phyloP scores from a whole-genome alignment of 1,140 invertebrate species.

The Bathynomus jamesi region DNA sequence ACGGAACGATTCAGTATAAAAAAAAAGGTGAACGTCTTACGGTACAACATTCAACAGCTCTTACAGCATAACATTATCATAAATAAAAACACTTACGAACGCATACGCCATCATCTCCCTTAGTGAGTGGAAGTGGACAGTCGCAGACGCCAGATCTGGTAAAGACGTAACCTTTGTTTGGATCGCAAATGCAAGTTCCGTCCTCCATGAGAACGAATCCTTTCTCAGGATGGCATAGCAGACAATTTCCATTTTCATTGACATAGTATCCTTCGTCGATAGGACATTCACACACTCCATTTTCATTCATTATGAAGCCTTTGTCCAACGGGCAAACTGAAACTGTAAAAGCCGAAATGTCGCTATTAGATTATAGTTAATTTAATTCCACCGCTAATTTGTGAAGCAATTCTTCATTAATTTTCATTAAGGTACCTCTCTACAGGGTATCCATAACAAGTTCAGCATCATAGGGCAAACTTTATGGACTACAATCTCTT shows the following conservation, averaged over 20 bases:
- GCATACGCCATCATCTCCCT: constrained; percentile 59
- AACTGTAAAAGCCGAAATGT: constrained; percentile 46
- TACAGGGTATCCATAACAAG: too few species aligned
- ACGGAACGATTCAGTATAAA: background rate
- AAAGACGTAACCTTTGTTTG: constrained; percentile 56
- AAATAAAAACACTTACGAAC: constrained; percentile 43
- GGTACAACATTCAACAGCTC: too few species aligned
- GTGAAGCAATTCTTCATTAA: too few species aligned
- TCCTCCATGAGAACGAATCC: constrained; percentile 60
- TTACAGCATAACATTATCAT: too few species aligned
- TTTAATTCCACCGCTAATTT: too few species aligned
- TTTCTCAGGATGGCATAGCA: constrained; percentile 41
- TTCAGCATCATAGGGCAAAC: too few species aligned
- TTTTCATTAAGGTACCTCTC: too few species aligned
- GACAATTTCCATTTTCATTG: constrained; percentile 62
- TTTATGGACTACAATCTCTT: too few species aligned
- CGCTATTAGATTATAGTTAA: too few species aligned
- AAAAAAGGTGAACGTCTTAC: background rate
- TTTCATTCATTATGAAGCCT: constrained; percentile 58
- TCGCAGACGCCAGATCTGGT: constrained; percentile 67
- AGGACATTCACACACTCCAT: constrained; percentile 65
- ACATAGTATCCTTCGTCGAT: constrained; percentile 48
- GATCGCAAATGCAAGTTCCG: constrained; percentile 66
- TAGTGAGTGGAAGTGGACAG: constrained; percentile 62
- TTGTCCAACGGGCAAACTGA: constrained; percentile 59